phyloP scores from a whole-genome alignment of 2,888 invertebrate genomes.

The Acanthosepion lycidas region DNA sequence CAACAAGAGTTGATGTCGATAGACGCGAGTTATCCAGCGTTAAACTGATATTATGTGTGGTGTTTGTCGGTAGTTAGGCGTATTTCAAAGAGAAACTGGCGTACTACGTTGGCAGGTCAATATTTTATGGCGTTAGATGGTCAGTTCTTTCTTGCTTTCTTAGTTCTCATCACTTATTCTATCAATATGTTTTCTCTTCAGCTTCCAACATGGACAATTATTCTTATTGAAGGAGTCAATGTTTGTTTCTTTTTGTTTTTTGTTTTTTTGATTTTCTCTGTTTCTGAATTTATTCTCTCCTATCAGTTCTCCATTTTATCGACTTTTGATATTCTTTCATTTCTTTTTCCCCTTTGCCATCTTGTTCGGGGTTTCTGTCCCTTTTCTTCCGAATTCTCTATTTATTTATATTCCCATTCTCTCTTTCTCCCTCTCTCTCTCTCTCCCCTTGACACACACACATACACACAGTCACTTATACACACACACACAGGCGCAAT shows the following conservation, averaged over 20 bases:
- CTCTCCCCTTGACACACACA: too few species aligned
- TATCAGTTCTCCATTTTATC: too few species aligned
- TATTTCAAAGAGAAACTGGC: not conserved
- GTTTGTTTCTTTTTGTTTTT: not conserved
- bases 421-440: too few species aligned
- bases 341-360: too few species aligned
- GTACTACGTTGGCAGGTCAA: not conserved
- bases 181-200: not conserved
- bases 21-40: not conserved
- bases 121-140: not conserved
- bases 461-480: too few species aligned
- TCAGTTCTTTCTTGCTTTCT: not conserved
- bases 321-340: too few species aligned
- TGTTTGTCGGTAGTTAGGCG: not conserved
- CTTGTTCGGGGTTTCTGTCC: too few species aligned
- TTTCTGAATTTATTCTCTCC: not conserved
- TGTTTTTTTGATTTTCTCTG: not conserved
- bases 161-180: not conserved
- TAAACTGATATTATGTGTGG: not conserved
- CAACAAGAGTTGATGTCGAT: not conserved
- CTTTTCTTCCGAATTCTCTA: too few species aligned
- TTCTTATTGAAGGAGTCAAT: not conserved
- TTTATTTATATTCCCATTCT: too few species aligned
- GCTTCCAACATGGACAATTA: not conserved
- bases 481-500: too few species aligned